Evolutionary conservation across 2,888 invertebrate genomes (phyloP), one percentile per base, ranked within the genome.

Genomic region (Pilophorus perplexus): DNA sequence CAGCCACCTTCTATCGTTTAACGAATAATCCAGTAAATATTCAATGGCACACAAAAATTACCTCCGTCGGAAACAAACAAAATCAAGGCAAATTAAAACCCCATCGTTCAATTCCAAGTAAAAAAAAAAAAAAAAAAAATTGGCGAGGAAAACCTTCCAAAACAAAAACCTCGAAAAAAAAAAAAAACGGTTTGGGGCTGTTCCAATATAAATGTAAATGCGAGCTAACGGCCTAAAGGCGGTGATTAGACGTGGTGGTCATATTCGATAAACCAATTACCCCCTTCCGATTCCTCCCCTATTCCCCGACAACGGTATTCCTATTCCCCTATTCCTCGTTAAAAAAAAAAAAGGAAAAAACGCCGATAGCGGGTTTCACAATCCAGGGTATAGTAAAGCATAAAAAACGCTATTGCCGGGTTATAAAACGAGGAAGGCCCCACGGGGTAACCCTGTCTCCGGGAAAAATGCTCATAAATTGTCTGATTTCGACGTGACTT

Each of bases 211-310:
- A 55, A 55, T 55, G 55, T 55, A 55, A 55, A 55, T 55, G 55
- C 55, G 55, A 55, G 55, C 55, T 38, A 55, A 55, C 55, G 55
- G 55, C 55, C 55, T 23, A 55, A 55, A 55, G 38, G 55, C 55
- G 33, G 37, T 55, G 55, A 55, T 55, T 55, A 55, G 55, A 55
- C 33, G 55, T 22, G 55, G 55, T 33, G 44, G 59, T 42, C 59
- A 59, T 59, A 59, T 44, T 59, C 59, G 59, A 59, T 59, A 59
- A 59, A 59, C 40, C 59, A 59, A 59, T 59, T 59, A 59, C 44
- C 59, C 59, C 59, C 40, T 16, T 14, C 12, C 44, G 42, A 25
- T 40, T n/a, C n/a, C 22, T n/a, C 12, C n/a, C n/a, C n/a, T n/a
- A n/a, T n/a, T n/a, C n/a, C n/a, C n/a, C n/a, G n/a, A n/a, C n/a